phyloP scores from a whole-genome alignment of 2,113 vertebrate genomes.

The Macquaria australasica region DNA sequence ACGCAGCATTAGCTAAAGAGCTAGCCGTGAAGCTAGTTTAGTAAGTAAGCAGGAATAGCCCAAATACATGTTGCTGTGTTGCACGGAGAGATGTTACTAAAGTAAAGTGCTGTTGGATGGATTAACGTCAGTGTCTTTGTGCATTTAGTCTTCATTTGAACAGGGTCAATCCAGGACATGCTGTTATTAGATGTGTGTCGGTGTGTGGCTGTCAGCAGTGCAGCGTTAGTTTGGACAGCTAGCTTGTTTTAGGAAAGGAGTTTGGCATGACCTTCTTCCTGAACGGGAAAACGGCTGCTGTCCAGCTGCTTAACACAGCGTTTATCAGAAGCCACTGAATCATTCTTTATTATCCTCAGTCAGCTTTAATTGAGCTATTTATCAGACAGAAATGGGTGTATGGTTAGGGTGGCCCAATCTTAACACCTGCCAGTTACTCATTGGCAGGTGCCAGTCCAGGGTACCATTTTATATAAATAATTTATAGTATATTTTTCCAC shows the following conservation, averaged over 20 bases:
- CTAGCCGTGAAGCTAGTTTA: constrained; percentile 22
- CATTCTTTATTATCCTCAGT: neutral
- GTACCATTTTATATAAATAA: neutral
- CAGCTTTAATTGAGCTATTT: neutral
- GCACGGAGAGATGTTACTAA: neutral
- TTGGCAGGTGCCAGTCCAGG: neutral
- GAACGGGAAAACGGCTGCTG: neutral
- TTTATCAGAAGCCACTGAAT: neutral
- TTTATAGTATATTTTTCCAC: neutral
- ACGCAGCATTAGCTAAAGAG: constrained; percentile 22
- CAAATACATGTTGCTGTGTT: neutral
- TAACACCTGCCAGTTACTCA: neutral
- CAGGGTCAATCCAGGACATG: too few relatives aligned
- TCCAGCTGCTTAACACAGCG: neutral
- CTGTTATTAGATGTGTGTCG: neutral
- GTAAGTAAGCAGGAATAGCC: neutral
- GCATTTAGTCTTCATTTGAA: neutral
- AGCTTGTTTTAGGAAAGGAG: neutral
- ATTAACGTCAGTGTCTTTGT: too few relatives aligned
- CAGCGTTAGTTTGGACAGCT: neutral
- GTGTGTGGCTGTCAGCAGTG: neutral
- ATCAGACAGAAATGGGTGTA: neutral
- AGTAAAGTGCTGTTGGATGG: too few relatives aligned
- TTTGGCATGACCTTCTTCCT: neutral
- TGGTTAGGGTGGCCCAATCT: neutral